Evolutionary conservation across 2,888 invertebrate genomes (phyloP), one percentile per base, ranked within the genome.

Genomic region (Nomada lathburiana): DNA sequence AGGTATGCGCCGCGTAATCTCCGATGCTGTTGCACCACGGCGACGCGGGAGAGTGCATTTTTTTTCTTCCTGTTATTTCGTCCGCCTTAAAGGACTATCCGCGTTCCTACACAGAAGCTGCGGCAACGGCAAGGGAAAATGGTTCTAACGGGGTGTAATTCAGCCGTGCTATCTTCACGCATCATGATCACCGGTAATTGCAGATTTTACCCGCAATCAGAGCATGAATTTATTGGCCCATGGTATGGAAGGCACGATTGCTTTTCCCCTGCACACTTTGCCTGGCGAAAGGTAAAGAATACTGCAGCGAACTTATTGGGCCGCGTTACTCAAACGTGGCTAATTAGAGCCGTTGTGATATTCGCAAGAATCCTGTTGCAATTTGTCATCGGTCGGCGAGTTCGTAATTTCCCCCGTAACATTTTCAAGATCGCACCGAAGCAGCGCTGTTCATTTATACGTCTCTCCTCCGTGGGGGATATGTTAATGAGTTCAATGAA

Each of bases 201-300:
- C 88, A 82, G 83, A 86, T 89, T 88, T 89, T 89, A 89, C 80
- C 60, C 75, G 88, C 87, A 89, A 89, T 89, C 89, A 81, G 89
- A 89, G 89, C 89, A 89, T 89, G 89, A 89, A 89, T 89, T 89
- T 86, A 89, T 86, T 76, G 86, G 60, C 20, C 20, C 79, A 57
- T 80, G 67, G 13, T 73, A 82, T 42, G 75, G 75, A 76, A 75
- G 82, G 74, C 71, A 79, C 85, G 86, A 85, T 83, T 82, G 80
- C 85, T 67, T 59, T 16, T 16, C 62, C 60, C 74, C 23, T 72
- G 75, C 67, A 76, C 81, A 64, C 26, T 78, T 84, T 69, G 76
- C 85, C 67, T 26, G 55, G 73, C 50, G 16, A 47, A 73, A 64
- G 36, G 55, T 50, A 67, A 26, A 23, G 67, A 73, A 44, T 69